Evolutionary conservation across 2,888 invertebrate genomes (phyloP).

Genomic region (Pseudoips prasinana): DNA sequence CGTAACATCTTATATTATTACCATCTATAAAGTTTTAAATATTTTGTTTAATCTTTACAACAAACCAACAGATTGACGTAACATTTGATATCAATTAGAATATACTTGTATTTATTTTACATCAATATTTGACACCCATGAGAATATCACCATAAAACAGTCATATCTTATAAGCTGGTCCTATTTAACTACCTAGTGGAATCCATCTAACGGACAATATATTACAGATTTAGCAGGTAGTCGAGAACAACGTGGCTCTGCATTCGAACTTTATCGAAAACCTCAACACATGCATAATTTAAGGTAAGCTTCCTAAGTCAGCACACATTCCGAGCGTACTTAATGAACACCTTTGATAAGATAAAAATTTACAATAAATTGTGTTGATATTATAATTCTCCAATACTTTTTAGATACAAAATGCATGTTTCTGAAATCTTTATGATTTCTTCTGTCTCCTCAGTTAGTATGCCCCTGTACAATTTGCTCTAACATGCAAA

Average conservation of each 20-base stretch:
- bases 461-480: conserved; percentile 59
- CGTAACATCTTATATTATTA: too few relatives aligned
- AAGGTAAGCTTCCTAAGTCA: conserved; percentile 80
- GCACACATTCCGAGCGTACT: conserved; percentile 1
- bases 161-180: too few relatives aligned
- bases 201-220: background rate
- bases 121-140: too few relatives aligned
- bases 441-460: conserved; percentile 15
- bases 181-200: background rate
- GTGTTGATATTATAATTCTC: background rate
- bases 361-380: conserved; percentile 3
- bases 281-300: conserved; percentile 92
- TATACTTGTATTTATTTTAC: too few relatives aligned
- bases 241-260: conserved; percentile 94
- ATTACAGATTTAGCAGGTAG: conserved; percentile 88
- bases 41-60: too few relatives aligned
- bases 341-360: background rate
- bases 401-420: conserved; percentile 9
- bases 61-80: too few relatives aligned
- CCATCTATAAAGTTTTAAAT: too few relatives aligned
- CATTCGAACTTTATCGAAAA: conserved; percentile 96
- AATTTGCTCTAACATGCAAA: conserved; percentile 83
- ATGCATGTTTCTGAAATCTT: conserved; percentile 55
- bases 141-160: too few relatives aligned
- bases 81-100: too few relatives aligned